Evolutionary conservation across 1,140 invertebrate species (phyloP).

Genomic region (Brachionus manjavacas): DNA sequence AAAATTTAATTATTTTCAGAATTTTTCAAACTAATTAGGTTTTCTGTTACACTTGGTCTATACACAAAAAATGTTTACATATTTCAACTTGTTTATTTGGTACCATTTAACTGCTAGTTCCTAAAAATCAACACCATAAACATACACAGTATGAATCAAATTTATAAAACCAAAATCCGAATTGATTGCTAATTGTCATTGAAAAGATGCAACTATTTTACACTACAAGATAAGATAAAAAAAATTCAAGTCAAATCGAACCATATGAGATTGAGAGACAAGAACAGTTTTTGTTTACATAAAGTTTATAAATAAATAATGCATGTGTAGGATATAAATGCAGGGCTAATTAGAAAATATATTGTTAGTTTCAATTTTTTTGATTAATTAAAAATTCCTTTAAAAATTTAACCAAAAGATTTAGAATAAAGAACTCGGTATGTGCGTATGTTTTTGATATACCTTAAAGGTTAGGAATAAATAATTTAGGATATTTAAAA

Average conservation of each 20-base stretch:
- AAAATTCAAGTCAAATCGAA: background rate
- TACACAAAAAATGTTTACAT: constrained; percentile 2
- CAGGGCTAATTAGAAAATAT: background rate
- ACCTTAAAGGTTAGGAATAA: background rate
- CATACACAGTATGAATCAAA: background rate
- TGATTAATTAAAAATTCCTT: background rate
- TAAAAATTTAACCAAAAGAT: constrained; percentile 21
- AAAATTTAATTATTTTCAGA: constrained; percentile 21
- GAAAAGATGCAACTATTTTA: background rate
- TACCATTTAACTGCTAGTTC: background rate
- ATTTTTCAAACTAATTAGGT: background rate
- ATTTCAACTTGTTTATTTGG: constrained; percentile 10
- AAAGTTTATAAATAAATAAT: background rate
- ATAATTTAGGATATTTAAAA: background rate
- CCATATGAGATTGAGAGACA: background rate
- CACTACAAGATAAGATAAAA: background rate
- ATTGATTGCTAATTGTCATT: constrained; percentile 16
- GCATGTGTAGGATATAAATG: background rate
- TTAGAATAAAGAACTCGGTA: background rate
- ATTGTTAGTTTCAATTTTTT: background rate
- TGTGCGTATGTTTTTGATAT: background rate
- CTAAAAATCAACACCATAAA: background rate
- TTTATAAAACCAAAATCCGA: background rate
- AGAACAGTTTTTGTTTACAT: background rate
- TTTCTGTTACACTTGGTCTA: background rate